Evolutionary conservation across 2,797 vertebrate species (phyloP).

Genomic region (Cottoperca gobio): DNA sequence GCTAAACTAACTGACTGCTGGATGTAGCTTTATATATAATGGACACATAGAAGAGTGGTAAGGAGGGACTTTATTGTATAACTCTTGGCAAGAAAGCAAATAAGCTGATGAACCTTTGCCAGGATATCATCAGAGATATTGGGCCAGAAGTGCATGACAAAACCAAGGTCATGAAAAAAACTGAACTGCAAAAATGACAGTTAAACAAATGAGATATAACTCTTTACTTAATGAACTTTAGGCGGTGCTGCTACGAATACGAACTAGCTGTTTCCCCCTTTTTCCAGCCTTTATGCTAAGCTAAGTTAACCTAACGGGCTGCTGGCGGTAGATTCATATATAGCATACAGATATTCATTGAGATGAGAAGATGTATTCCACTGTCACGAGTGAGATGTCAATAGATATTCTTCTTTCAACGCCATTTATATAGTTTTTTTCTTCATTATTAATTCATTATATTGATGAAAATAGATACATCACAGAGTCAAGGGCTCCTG

Average conservation of each 20-base stretch:
- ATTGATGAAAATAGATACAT: neutral
- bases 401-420: neutral
- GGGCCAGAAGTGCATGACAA: neutral
- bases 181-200: neutral
- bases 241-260: no score
- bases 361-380: no score
- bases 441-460: neutral
- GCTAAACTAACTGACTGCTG: neutral
- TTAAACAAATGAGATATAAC: neutral
- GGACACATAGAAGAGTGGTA: neutral
- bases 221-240: no score
- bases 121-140: neutral
- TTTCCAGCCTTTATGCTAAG: neutral
- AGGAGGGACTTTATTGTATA: neutral
- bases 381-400: neutral
- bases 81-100: neutral
- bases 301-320: neutral
- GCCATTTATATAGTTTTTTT: neutral
- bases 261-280: neutral
- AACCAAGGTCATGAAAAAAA: neutral
- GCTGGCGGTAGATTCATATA: neutral
- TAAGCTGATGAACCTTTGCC: neutral
- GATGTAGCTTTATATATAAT: neutral
- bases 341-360: no score
- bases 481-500: neutral